Conservation (phyloP, 2,797 vertebrate species). For the Falco cherrug region DNA sequence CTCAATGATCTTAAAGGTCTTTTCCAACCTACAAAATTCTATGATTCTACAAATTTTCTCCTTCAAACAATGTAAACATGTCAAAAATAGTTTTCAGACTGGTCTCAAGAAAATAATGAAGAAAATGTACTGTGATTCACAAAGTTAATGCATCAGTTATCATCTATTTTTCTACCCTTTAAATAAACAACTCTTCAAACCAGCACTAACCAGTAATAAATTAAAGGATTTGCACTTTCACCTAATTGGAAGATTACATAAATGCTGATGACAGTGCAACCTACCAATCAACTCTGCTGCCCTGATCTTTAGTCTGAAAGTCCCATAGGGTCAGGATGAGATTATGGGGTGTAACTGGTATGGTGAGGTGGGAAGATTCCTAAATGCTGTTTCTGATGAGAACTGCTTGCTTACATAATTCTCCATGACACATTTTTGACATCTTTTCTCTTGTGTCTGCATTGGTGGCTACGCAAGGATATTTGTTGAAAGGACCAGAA, state of each 20-base stretch:
- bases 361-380: not conserved
- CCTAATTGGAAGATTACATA: not conserved
- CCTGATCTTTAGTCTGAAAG: not conserved
- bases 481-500: not conserved
- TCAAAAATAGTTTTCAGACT: not conserved
- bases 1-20: not conserved
- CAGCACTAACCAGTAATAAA: not conserved
- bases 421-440: not conserved
- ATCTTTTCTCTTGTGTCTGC: not conserved
- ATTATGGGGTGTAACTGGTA: not conserved
- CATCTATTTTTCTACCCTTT: not conserved
- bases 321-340: not conserved
- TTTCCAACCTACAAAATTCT: not conserved
- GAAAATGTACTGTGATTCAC: not conserved
- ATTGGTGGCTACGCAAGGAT: not conserved
- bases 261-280: not conserved
- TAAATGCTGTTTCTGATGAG: not conserved
- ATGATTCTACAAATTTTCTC: not conserved
- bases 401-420: not conserved
- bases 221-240: not conserved
- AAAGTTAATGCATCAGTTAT: not conserved
- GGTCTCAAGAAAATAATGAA: not conserved
- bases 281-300: not conserved
- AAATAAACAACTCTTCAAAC: not conserved
- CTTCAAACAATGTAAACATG: not conserved